These are phyloP conservation scores for Xenopus petersii DNA, from an alignment of 2,797 vertebrate genomes.

Conservation along the genomic window DNA sequence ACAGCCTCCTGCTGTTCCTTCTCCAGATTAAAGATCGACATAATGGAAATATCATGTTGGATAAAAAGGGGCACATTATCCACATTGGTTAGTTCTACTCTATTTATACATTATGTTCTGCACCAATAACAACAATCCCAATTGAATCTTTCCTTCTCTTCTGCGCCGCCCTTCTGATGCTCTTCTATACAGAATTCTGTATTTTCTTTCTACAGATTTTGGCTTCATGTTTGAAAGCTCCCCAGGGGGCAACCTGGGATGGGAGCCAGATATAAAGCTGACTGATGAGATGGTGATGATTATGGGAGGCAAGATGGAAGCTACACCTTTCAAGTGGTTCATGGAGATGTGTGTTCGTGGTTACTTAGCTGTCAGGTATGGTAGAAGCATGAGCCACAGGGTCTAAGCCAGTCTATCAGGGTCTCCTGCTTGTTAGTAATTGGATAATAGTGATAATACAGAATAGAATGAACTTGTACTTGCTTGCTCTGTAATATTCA, in stretches of 20 bases:
- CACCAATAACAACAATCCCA: too few species aligned
- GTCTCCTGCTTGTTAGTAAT: too few species aligned
- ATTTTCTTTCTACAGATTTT: constrained; percentile 75
- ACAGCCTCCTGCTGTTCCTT: constrained; percentile 91
- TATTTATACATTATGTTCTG: too few species aligned
- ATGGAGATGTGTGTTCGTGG: constrained; percentile 98
- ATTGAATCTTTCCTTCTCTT: background rate
- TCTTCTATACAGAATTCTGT: background rate
- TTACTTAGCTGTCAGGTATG: constrained; percentile 92
- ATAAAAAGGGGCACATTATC: constrained; percentile 93
- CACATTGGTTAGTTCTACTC: constrained; percentile 79
- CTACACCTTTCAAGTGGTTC: constrained; percentile 97
- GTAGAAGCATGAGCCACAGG: background rate
- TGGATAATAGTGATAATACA: too few species aligned
- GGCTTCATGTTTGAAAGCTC: constrained; percentile 99
- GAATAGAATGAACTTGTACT: too few species aligned
- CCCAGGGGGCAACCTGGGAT: constrained; percentile 92
- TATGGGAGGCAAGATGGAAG: constrained; percentile 98
- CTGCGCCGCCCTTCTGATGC: background rate
- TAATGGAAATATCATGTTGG: constrained; percentile 98
- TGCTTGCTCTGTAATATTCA: too few species aligned
- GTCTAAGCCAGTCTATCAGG: too few species aligned
- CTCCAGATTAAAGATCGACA: constrained; percentile 95
- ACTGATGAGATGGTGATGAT: constrained; percentile 99
- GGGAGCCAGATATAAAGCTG: constrained; percentile 97